Percentiles rank a stretch among this genome's conserved stretches.
phyloP scores from a whole-genome alignment of 2,113 vertebrate genomes.

The Osmerus mordax region DNA sequence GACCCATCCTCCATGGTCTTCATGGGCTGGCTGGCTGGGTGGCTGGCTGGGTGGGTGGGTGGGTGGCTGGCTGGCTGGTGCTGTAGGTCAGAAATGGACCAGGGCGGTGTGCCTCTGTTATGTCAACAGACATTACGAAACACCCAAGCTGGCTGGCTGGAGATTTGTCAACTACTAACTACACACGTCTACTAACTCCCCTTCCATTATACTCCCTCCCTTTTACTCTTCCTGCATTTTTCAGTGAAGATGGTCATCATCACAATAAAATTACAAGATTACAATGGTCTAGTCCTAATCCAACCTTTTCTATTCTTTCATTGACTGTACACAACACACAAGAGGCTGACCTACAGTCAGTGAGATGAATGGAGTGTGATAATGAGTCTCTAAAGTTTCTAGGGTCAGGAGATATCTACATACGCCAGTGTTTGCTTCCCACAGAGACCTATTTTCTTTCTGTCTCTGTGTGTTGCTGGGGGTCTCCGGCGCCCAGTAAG shows the following conservation, averaged over 20 bases:
- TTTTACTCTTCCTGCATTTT: neutral
- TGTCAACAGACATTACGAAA: constrained; percentile 64
- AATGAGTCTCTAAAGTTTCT: too few relatives aligned
- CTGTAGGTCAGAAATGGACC: constrained; percentile 27
- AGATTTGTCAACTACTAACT: too few relatives aligned
- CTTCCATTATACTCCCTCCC: constrained; percentile 7
- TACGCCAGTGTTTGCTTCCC: neutral
- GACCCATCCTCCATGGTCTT: too few relatives aligned
- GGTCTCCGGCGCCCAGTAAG: constrained; percentile 21
- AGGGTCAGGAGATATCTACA: neutral
- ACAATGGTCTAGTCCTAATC: too few relatives aligned
- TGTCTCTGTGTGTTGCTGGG: neutral
- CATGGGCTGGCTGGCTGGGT: too few relatives aligned
- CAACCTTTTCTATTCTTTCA: too few relatives aligned
- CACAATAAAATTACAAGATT: too few relatives aligned
- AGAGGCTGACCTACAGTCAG: too few relatives aligned
- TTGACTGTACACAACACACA: too few relatives aligned
- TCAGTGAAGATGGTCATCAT: too few relatives aligned
- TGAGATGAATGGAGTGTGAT: too few relatives aligned
- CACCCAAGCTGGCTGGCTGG: constrained; percentile 19
- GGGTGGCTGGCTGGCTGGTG: constrained; percentile 23
- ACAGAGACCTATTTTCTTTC: constrained; percentile 23
- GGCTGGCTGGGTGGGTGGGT: neutral
- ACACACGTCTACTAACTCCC: constrained; percentile 12
- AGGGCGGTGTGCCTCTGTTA: constrained; percentile 47